These are phyloP conservation scores for Cydia pomonella DNA, from an alignment of 1,140 invertebrate species.

Conservation along the genomic window DNA sequence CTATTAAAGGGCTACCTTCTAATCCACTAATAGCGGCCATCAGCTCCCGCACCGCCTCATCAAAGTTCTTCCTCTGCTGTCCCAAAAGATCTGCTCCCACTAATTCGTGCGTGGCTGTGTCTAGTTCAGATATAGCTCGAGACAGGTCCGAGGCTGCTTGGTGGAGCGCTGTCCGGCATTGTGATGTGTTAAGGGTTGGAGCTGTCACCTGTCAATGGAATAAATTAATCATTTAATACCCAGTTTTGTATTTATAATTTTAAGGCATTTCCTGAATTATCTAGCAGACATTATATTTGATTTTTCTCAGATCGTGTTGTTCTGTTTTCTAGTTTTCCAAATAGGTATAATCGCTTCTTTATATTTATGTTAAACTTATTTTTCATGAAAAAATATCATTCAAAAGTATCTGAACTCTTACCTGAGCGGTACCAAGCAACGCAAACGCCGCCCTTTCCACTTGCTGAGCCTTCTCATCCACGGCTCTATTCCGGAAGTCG, in stretches of 20 bases:
- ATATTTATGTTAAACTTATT: too few species aligned
- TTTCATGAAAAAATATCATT: too few species aligned
- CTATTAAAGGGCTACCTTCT: too few species aligned
- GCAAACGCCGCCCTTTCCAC: constrained; percentile 45
- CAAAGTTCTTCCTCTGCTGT: constrained; percentile 25
- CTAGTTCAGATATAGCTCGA: not conserved
- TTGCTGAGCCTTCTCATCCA: constrained; percentile 41
- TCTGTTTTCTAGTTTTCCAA: too few species aligned
- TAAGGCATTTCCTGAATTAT: too few species aligned
- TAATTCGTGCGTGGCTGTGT: not conserved
- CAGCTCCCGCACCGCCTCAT: not conserved
- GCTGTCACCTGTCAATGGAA: constrained; percentile 37
- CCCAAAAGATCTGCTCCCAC: not conserved
- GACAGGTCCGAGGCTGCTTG: constrained; percentile 1
- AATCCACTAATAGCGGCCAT: not conserved
- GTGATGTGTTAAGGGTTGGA: constrained; percentile 34
- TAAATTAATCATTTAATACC: too few species aligned
- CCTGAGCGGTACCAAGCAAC: constrained; percentile 52
- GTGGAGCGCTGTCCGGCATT: not conserved
- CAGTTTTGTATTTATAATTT: too few species aligned
- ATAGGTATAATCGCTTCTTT: too few species aligned
- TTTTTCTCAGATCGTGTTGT: too few species aligned
- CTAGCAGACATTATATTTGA: too few species aligned
- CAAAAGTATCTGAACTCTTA: constrained; percentile 28
- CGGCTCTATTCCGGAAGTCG: not conserved